These are phyloP conservation scores for Staurois parvus DNA, from an alignment of 2,797 vertebrate species.

Conservation along the genomic window DNA sequence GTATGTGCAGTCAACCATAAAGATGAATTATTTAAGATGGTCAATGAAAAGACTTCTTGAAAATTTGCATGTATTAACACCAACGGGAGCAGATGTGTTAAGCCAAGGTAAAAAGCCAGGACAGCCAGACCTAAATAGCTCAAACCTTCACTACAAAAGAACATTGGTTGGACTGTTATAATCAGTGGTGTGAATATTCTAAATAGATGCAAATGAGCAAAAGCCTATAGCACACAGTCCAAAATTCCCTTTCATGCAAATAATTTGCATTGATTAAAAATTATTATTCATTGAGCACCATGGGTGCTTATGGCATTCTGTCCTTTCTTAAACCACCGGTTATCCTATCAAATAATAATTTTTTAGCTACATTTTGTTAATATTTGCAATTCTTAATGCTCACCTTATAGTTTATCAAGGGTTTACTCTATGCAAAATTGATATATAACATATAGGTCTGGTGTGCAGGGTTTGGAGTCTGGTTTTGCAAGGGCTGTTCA, in stretches of 20 bases:
- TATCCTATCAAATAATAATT: background rate
- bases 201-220: background rate
- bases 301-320: background rate
- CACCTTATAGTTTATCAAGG: background rate
- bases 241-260: background rate
- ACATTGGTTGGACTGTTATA: conserved; percentile 10
- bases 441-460: background rate
- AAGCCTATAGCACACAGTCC: background rate
- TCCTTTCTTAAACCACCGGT: background rate
- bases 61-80: background rate
- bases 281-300: background rate
- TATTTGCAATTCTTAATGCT: background rate
- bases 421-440: background rate
- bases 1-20: background rate
- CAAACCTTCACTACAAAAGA: background rate
- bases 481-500: no score
- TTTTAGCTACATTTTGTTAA: background rate
- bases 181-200: background rate
- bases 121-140: background rate
- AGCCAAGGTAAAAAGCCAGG: background rate
- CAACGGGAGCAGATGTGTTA: background rate
- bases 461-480: no score
- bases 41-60: background rate
- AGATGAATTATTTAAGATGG: background rate
- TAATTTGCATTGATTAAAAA: background rate